Conservation (phyloP, 2,888 invertebrate species). For the Pterostichus madidus region DNA sequence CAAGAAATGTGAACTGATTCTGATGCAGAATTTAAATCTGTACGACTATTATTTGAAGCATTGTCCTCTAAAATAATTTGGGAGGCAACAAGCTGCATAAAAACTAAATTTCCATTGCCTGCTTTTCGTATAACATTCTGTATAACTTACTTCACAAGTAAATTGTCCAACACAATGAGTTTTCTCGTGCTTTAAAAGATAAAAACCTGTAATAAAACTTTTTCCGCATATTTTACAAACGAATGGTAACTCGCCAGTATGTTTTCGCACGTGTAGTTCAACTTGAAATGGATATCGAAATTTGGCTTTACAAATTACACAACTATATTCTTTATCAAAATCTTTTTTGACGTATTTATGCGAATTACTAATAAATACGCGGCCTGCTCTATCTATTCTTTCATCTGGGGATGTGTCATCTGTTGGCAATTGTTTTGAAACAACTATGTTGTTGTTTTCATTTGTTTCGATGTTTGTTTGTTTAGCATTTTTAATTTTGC, state of each 20-base stretch:
- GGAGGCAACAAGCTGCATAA: too few species aligned
- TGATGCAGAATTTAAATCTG: too few species aligned
- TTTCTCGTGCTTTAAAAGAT: constrained; percentile 30
- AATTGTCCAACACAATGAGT: background rate
- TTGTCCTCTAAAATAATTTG: too few species aligned
- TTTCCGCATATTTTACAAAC: constrained; percentile 8
- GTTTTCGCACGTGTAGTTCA: constrained; percentile 5
- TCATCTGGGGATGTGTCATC: background rate
- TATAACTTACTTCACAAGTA: constrained; percentile 35
- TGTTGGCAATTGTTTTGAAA: background rate
- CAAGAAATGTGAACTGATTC: too few species aligned
- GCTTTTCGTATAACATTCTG: background rate
- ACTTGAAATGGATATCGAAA: constrained; percentile 25
- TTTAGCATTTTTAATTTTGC: background rate
- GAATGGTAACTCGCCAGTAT: constrained; percentile 25
- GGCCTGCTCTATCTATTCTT: background rate
- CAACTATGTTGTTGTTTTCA: background rate
- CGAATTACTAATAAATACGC: background rate
- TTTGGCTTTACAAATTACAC: constrained; percentile 12
- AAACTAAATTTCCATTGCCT: too few species aligned
- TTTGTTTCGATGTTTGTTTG: too few species aligned
- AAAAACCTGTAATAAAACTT: constrained; percentile 9
- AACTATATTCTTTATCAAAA: background rate
- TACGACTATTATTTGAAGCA: too few species aligned
- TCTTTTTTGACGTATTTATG: background rate